Conservation (phyloP, 2,888 invertebrate species). For the Branchellion lobata region DNA sequence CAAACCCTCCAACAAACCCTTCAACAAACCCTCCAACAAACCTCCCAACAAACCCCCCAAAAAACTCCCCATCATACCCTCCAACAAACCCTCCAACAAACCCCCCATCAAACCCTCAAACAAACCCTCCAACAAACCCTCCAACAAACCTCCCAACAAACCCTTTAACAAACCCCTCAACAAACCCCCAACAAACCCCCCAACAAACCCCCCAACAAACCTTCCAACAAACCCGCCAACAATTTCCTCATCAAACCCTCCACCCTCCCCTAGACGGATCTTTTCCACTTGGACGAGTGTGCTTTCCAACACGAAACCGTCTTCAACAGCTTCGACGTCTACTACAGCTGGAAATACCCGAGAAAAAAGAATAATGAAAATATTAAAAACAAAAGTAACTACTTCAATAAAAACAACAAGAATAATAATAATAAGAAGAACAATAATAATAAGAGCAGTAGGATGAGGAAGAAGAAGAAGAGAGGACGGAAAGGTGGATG, state of each 20-base stretch:
- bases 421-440: neutral
- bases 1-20: too few relatives aligned
- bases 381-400: neutral
- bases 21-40: too few relatives aligned
- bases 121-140: too few relatives aligned
- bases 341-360: conserved; percentile 47
- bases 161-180: too few relatives aligned
- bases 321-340: conserved; percentile 42
- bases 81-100: too few relatives aligned
- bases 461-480: neutral
- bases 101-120: too few relatives aligned
- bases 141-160: too few relatives aligned
- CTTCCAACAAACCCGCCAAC: neutral
- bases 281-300: neutral
- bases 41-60: too few relatives aligned
- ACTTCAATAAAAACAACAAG: neutral
- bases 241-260: too few relatives aligned
- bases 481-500: neutral
- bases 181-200: too few relatives aligned
- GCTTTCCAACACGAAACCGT: conserved; percentile 41
- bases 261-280: conserved; percentile 10
- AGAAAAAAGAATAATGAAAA: neutral
- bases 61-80: too few relatives aligned
- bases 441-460: neutral
- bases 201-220: neutral